Evolutionary conservation across 2,797 vertebrate genomes (phyloP), one percentile per base, ranked within the genome.

Genomic region (Hippopotamyrus pictus): DNA sequence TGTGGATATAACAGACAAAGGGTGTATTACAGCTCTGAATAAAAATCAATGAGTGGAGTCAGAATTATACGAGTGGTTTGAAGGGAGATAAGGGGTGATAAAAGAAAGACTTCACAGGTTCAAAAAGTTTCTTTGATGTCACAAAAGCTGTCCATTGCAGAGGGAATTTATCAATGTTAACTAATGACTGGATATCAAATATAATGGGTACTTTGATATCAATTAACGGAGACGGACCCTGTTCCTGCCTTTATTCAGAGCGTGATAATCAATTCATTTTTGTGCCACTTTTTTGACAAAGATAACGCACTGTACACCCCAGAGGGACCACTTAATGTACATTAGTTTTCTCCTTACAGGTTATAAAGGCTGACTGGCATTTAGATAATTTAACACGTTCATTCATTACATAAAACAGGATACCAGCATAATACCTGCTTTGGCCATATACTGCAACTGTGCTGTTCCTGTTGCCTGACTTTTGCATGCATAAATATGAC

Each of bases 1-100:
- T 89, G 89, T 59, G 87, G 53, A 37, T 54, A 87, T 51, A 89
- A 88, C 89, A 12, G 85, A 86, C 51, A 88, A 79, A 88, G 76
- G 41, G 62, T 90, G 87, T 89, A 54, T 88, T 59, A 86, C 79
- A 87, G 76, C 54, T 87, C 54, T 87, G 86, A 48, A 88, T 88
- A 62, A 54, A 33, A 73, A 33, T 85, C 62, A 53, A 17, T 51
- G 54, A 87, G 25, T 22, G 86, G 29, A 57, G 29, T 62, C 17
- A 87, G 53, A 57, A 87, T 41, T 19, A 87, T n/a, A 12, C 2
- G 19, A 87, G 25, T 87, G 14, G 25, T 1, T 37, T 59, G 53
- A 87, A 59, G 62, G 17, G 29, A 87, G 86, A 87, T 59, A 44
- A 87, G 57, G 33, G 86, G 7, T n/a, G 29, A 59, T 41, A 57